phyloP scores from a whole-genome alignment of 2,888 invertebrate genomes.

The Herminia tarsipennalis region DNA sequence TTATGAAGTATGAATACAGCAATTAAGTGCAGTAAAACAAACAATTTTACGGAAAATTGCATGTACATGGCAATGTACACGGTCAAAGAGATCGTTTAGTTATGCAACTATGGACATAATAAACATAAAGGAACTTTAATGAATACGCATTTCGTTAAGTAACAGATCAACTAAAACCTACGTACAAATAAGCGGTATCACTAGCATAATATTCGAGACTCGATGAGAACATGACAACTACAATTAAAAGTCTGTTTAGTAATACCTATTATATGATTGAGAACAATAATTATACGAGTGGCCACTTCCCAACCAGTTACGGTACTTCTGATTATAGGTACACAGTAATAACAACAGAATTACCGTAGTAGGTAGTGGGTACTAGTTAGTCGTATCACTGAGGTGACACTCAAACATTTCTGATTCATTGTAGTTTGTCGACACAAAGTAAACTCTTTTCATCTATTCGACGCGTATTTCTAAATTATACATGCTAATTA shows the following conservation, averaged over 20 bases:
- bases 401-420: not conserved
- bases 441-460: slow-evolving; percentile 12
- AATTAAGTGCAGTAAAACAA: slow-evolving; percentile 28
- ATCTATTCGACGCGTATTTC: slow-evolving; percentile 18
- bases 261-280: no score
- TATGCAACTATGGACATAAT: no score
- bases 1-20: slow-evolving; percentile 24
- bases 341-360: slow-evolving; percentile 8
- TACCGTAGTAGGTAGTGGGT: no score
- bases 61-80: slow-evolving; percentile 18
- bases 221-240: slow-evolving; percentile 31
- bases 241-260: no score
- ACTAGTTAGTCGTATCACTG: no score
- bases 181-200: not conserved
- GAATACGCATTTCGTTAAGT: slow-evolving; percentile 11
- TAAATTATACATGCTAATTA: slow-evolving; percentile 42
- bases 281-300: slow-evolving; percentile 21
- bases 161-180: not conserved
- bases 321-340: not conserved
- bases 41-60: slow-evolving; percentile 15
- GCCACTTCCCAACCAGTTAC: slow-evolving; percentile 14
- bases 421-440: slow-evolving; percentile 19
- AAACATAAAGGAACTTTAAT: slow-evolving; percentile 24
- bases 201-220: slow-evolving; percentile 12
- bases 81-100: slow-evolving; percentile 12